Conservation (phyloP, 2,113 vertebrate genomes). For the Erinaceus europaeus region DNA sequence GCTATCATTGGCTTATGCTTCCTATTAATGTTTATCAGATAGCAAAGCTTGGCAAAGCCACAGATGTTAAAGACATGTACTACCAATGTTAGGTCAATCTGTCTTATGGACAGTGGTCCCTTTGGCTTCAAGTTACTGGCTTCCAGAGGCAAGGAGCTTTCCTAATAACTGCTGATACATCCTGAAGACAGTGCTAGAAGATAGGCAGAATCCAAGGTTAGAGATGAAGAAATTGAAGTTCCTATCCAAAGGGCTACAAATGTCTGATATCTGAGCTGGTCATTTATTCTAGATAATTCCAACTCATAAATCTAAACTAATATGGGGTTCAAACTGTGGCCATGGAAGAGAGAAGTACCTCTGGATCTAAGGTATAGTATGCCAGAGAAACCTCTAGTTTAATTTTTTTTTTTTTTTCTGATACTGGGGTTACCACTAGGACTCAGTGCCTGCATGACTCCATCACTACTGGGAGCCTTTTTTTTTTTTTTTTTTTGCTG, state of each 20-base stretch:
- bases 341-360: not conserved
- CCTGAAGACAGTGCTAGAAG: not conserved
- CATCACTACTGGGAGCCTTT: not conserved
- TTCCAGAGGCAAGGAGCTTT: not conserved
- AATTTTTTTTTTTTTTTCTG: conserved; percentile 3
- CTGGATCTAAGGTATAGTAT: not conserved
- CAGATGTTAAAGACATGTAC: not conserved
- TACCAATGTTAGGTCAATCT: not conserved
- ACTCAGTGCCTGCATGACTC: not conserved
- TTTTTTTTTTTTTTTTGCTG: no score
- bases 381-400: not conserved
- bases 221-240: not conserved
- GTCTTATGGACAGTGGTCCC: not conserved
- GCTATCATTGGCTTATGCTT: not conserved
- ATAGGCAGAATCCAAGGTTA: not conserved
- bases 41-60: not conserved
- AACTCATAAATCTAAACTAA: not conserved
- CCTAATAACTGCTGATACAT: not conserved
- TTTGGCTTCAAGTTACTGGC: not conserved
- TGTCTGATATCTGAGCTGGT: not conserved
- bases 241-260: not conserved
- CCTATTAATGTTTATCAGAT: not conserved
- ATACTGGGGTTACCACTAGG: not conserved
- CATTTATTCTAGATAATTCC: not conserved
- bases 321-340: not conserved